Evolutionary conservation across 2,888 invertebrate species (phyloP).

Genomic region (Trisateles emortualis): DNA sequence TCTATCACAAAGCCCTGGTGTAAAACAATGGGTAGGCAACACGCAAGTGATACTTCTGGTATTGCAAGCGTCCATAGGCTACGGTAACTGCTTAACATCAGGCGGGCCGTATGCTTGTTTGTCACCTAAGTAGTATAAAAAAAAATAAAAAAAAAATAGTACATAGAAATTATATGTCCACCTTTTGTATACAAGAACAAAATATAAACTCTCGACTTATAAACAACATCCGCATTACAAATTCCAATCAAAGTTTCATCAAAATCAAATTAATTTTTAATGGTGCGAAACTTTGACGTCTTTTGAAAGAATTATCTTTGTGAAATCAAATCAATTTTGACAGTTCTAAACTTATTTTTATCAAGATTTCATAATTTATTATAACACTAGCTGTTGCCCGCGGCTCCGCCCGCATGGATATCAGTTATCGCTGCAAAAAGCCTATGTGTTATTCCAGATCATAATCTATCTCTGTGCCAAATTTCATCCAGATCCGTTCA

Average conservation of each 20-base stretch:
- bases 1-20: too few species aligned
- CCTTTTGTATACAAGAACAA: neutral
- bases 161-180: neutral
- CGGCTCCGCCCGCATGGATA: too few species aligned
- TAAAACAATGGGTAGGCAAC: too few species aligned
- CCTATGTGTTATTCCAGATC: too few species aligned
- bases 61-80: too few species aligned
- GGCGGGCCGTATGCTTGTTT: too few species aligned
- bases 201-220: neutral
- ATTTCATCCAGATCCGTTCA: too few species aligned
- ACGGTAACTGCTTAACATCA: too few species aligned
- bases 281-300: neutral
- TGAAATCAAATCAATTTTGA: neutral
- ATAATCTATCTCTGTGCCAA: too few species aligned
- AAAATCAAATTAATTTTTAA: neutral
- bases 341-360: neutral
- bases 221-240: neutral
- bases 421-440: too few species aligned
- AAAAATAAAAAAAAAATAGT: neutral
- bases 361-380: neutral
- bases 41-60: too few species aligned
- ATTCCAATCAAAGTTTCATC: constrained; percentile 2
- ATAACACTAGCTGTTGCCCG: too few species aligned
- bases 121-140: neutral
- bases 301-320: neutral